phyloP scores from a whole-genome alignment of 2,797 vertebrate species.

The Geotrypetes seraphini region DNA sequence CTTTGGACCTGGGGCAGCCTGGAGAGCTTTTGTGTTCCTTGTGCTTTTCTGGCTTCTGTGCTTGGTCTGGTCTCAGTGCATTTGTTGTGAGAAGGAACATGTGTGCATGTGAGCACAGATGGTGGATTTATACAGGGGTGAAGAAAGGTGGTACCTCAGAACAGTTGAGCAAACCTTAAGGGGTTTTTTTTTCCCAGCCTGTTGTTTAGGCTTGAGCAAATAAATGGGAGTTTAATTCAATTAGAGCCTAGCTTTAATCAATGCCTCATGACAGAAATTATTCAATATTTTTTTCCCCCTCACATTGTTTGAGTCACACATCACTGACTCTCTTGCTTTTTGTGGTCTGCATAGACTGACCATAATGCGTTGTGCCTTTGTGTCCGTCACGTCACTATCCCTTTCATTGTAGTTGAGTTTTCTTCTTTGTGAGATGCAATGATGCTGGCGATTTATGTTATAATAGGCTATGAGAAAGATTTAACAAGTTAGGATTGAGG shows the following conservation, averaged over 20 bases:
- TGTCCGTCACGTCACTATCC: slow-evolving; percentile 82
- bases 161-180: slow-evolving; percentile 83
- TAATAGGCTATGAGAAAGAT: slow-evolving; percentile 47
- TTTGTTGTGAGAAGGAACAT: slow-evolving; percentile 84
- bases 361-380: slow-evolving; percentile 87
- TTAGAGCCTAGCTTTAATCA: slow-evolving; percentile 84
- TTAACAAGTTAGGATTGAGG: slow-evolving; percentile 36
- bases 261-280: slow-evolving; percentile 80
- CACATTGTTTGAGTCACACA: slow-evolving; percentile 91
- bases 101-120: slow-evolving; percentile 86
- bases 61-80: slow-evolving; percentile 72
- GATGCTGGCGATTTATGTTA: no score
- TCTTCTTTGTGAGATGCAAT: slow-evolving; percentile 73
- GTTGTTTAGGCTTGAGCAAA: slow-evolving; percentile 90
- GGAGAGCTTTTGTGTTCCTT: slow-evolving; percentile 87
- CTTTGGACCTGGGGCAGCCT: slow-evolving; percentile 81
- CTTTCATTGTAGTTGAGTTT: slow-evolving; percentile 79
- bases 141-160: slow-evolving; percentile 83
- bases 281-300: slow-evolving; percentile 71
- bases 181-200: slow-evolving; percentile 67
- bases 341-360: slow-evolving; percentile 73
- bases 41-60: slow-evolving; percentile 83
- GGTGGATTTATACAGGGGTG: slow-evolving; percentile 86
- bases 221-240: slow-evolving; percentile 98
- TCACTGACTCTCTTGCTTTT: slow-evolving; percentile 88